phyloP scores from a whole-genome alignment of 2,888 invertebrate species.

The Pachymerium ferrugineum region DNA sequence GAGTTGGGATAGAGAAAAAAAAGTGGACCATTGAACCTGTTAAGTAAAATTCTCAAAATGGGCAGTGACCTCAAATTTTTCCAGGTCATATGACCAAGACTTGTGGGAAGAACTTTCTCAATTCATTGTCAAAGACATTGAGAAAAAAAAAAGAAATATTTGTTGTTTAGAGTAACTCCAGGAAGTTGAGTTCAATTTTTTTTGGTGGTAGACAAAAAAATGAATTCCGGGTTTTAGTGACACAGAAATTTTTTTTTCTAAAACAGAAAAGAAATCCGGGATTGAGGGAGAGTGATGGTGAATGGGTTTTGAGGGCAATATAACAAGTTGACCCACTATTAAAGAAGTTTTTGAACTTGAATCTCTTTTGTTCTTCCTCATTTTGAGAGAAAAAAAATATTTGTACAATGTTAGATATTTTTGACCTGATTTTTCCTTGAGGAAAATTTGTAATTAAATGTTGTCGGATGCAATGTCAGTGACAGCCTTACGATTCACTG shows the following conservation, averaged over 20 bases:
- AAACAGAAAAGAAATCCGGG: neutral
- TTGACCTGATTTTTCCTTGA: no score
- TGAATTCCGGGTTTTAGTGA: neutral
- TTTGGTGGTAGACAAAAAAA: neutral
- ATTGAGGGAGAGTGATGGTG: neutral
- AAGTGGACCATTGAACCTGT: constrained; percentile 14
- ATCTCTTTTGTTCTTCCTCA: neutral
- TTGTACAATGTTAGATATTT: no score
- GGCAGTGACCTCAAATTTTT: neutral
- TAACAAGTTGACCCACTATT: neutral
- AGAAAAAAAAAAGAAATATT: no score
- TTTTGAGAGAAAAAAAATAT: neutral
- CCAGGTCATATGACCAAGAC: neutral
- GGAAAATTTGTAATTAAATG: no score
- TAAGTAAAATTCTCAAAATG: neutral
- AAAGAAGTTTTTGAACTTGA: neutral
- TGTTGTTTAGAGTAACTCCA: no score
- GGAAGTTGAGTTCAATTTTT: no score
- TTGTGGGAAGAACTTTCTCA: neutral
- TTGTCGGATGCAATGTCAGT: no score
- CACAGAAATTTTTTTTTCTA: no score
- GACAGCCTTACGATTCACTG: no score
- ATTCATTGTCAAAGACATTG: neutral
- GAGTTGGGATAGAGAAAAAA: neutral
- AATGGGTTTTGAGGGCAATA: neutral